phyloP scores from a whole-genome alignment of 1,140 invertebrate genomes.

The Planococcus citri region DNA sequence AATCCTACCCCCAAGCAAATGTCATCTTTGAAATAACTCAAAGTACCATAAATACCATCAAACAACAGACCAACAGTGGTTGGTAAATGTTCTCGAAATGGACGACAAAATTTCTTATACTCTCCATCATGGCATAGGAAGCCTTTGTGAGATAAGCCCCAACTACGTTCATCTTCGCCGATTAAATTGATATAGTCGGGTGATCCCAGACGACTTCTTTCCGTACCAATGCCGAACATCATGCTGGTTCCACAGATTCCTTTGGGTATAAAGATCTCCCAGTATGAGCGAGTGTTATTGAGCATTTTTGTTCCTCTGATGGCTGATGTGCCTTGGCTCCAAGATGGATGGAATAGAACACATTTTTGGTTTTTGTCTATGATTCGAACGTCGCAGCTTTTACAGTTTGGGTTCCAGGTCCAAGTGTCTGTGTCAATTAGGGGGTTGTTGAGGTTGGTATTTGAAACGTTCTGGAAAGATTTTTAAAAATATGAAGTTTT shows the following conservation, averaged over 20 bases:
- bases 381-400: conserved; percentile 49
- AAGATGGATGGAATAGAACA: conserved; percentile 58
- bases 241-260: conserved; percentile 61
- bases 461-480: not conserved
- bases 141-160: conserved; percentile 63
- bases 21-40: conserved; percentile 62
- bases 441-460: conserved; percentile 28
- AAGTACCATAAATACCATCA: conserved; percentile 51
- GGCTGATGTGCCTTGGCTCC: conserved; percentile 60
- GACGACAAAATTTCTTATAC: conserved; percentile 47
- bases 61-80: conserved; percentile 52
- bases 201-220: conserved; percentile 45
- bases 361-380: conserved; percentile 38
- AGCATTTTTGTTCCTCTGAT: conserved; percentile 48
- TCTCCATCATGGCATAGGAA: conserved; percentile 53
- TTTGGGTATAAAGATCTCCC: conserved; percentile 52
- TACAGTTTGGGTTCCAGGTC: conserved; percentile 49
- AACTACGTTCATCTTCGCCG: conserved; percentile 54
- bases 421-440: conserved; percentile 47
- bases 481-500: not conserved
- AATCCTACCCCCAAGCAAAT: conserved; percentile 46
- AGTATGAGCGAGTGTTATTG: conserved; percentile 48
- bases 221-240: conserved; percentile 62
- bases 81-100: conserved; percentile 54
- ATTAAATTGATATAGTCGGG: conserved; percentile 55